phyloP scores from a whole-genome alignment of 2,797 vertebrate species.

The Ispidina picta region DNA sequence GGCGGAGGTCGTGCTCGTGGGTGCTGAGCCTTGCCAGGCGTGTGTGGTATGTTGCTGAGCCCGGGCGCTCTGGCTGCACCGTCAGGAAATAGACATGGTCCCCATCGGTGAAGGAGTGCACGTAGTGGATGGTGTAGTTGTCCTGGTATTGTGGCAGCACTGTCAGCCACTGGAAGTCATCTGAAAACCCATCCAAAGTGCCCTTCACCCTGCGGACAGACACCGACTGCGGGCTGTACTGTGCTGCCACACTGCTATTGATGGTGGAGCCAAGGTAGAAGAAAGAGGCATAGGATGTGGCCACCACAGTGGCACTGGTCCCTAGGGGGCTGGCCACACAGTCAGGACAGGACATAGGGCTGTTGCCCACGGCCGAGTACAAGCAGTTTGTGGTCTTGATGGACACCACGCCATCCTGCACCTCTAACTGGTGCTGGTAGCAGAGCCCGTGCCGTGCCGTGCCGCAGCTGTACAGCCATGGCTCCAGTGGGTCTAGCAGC shows the following conservation, averaged over 20 bases:
- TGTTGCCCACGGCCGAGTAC: conserved; percentile 80
- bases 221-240: conserved; percentile 87
- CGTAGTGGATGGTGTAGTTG: conserved; percentile 86
- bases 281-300: conserved; percentile 81
- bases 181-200: conserved; percentile 86
- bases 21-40: conserved; percentile 85
- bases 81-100: conserved; percentile 91
- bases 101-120: conserved; percentile 86
- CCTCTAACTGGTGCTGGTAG: conserved; percentile 84
- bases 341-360: conserved; percentile 84
- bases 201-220: conserved; percentile 88
- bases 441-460: conserved; percentile 87
- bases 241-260: conserved; percentile 81
- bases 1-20: conserved; percentile 80
- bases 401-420: not conserved
- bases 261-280: conserved; percentile 91
- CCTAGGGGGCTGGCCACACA: conserved; percentile 92
- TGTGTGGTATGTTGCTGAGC: conserved; percentile 80
- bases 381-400: conserved; percentile 83
- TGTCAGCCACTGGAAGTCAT: conserved; percentile 81
- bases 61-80: conserved; percentile 83
- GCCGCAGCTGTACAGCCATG: conserved; percentile 90
- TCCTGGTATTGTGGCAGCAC: conserved; percentile 82
- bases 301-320: conserved; percentile 87
- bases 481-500: conserved; percentile 85